Percentiles rank a stretch among this genome's conserved stretches.
phyloP scores from a whole-genome alignment of 2,888 invertebrate species.

The Protonemura montana region DNA sequence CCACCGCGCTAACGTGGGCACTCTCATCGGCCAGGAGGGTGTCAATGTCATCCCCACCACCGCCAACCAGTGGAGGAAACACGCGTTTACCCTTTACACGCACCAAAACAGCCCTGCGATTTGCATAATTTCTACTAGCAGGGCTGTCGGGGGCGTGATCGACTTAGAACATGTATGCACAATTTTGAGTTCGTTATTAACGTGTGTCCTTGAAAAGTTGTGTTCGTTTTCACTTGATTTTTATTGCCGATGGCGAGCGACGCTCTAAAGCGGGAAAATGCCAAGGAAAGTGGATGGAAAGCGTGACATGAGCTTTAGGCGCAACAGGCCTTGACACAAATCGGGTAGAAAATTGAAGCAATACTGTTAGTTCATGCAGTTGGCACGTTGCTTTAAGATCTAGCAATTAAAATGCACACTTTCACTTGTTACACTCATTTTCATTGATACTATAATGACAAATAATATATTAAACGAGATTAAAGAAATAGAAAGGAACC shows the following conservation, averaged over 20 bases:
- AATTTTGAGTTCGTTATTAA: not conserved
- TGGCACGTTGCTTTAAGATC: not conserved
- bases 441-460: not conserved
- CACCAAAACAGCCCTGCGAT: not conserved
- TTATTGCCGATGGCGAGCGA: not conserved
- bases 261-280: not conserved
- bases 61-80: not conserved
- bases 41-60: not conserved
- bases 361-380: not conserved
- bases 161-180: not conserved
- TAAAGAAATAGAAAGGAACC: not conserved
- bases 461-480: too few relatives aligned
- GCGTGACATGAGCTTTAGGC: not conserved
- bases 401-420: not conserved
- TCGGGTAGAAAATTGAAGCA: not conserved
- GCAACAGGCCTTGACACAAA: not conserved
- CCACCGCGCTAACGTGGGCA: not conserved
- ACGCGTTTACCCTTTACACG: slow-evolving; percentile 12
- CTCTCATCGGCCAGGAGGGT: not conserved
- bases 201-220: not conserved
- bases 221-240: not conserved
- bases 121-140: not conserved
- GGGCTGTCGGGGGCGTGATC: not conserved
- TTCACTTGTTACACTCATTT: not conserved
- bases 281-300: not conserved